Percentiles rank a stretch among this genome's conserved stretches.
These are phyloP conservation scores for Pachymerium ferrugineum DNA, from an alignment of 2,888 invertebrate genomes.

Conservation along the genomic window DNA sequence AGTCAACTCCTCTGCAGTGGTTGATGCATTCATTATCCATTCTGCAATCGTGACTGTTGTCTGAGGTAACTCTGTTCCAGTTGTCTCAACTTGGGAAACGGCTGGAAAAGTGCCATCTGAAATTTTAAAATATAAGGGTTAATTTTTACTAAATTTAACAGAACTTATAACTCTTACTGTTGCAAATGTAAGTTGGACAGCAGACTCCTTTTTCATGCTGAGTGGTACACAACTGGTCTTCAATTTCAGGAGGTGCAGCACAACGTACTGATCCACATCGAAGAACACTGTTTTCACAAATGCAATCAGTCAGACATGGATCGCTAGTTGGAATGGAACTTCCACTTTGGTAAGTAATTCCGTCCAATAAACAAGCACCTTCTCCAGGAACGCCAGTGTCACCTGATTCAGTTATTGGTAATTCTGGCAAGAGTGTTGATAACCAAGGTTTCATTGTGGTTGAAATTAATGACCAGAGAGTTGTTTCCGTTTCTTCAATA, in stretches of 20 bases:
- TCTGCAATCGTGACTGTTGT: background rate
- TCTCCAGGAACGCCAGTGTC: constrained; percentile 34
- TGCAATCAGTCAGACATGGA: constrained; percentile 37
- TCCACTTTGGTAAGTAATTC: constrained; percentile 35
- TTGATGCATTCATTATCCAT: background rate
- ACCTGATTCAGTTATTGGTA: background rate
- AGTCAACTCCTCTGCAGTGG: background rate
- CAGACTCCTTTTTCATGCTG: constrained; percentile 28
- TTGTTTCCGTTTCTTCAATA: constrained; percentile 21
- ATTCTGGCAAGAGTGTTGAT: background rate
- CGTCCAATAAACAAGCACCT: constrained; percentile 36
- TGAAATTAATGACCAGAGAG: background rate
- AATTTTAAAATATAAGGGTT: no score
- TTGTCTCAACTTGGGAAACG: background rate
- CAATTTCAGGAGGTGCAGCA: background rate
- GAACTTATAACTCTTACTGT: background rate
- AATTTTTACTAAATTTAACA: background rate
- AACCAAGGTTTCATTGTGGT: constrained; percentile 10
- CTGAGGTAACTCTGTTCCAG: background rate
- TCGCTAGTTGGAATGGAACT: constrained; percentile 36
- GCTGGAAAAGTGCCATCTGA: background rate
- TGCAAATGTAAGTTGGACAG: constrained; percentile 34
- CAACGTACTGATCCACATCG: constrained; percentile 31
- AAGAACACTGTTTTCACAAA: constrained; percentile 34
- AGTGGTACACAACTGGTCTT: constrained; percentile 11